Evolutionary conservation across 1,140 invertebrate genomes (phyloP).

Genomic region (Diachasmimorpha longicaudata): DNA sequence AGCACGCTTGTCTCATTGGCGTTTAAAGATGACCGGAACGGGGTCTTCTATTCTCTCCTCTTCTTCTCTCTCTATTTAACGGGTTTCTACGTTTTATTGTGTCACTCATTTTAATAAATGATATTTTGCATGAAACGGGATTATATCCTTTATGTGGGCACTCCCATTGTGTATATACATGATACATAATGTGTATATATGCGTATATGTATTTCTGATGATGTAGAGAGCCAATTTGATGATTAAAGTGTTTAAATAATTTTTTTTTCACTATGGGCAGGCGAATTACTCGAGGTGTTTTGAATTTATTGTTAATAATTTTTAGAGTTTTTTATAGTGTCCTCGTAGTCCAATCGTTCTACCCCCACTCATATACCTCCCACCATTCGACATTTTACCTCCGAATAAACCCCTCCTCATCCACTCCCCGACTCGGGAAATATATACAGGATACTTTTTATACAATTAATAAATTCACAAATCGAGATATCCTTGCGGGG

Average conservation of each 20-base stretch:
- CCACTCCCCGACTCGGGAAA: not conserved
- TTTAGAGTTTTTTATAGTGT: not conserved
- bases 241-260: not conserved
- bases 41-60: slow-evolving; percentile 19
- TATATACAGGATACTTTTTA: slow-evolving; percentile 38
- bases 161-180: not conserved
- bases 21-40: slow-evolving; percentile 31
- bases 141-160: not conserved
- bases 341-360: not conserved
- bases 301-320: not conserved
- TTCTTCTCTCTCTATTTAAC: not conserved
- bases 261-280: not conserved
- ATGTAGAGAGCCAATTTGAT: not conserved
- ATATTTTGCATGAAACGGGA: not conserved
- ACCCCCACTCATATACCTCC: not conserved
- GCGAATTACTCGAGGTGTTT: not conserved
- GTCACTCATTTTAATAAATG: not conserved
- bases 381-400: not conserved
- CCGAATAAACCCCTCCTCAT: not conserved
- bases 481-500: not conserved
- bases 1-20: not conserved
- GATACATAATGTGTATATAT: not conserved
- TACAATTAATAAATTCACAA: slow-evolving; percentile 32
- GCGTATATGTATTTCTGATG: not conserved
- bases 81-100: not conserved